Base-by-base conservation (phyloP, 2,797 vertebrate genomes). In the Paratrypauchen microcephalus region DNA sequence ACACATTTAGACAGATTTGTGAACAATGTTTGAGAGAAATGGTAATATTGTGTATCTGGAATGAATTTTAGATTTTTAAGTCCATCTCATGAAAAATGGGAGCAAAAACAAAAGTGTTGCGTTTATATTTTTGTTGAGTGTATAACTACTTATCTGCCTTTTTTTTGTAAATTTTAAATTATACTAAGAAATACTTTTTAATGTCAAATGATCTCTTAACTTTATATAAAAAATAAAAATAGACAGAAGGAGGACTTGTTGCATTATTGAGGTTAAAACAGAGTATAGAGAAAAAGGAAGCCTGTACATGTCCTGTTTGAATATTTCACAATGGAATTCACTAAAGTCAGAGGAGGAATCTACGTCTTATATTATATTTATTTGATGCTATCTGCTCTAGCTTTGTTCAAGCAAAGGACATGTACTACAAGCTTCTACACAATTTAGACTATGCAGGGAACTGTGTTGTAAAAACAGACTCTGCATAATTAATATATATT, bases 241-340 rank as follows among this genome's bases (percentile, higher is more conserved):
- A 72, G 47, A 60, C 30, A 13, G 54, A n/a, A 32, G 56, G 19
- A 0, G 23, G 55, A 28, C 16, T 39, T 13, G 19, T 39, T 13
- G 19, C 63, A 82, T 72, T 73, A 80, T 79, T 76, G 66, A 83
- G 6, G 30, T 57, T 12, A 67, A 62, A 19, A 62, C 57, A 77
- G 70, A 68, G 41, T 18, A 56, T 57, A 45, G 13, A 15, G 60
- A 36, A 36, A 36, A 36, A 36, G 32, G 8, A 48, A 52, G 47
- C 30, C 5, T 68, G 8, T 6, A 36, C 26, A 21, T 36, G 24
- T 66, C 54, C 70, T 52, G 56, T 65, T 56, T 70, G n/a, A 36
- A 66, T 36, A 36, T 36, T 36, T 60, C 48, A 56, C 55, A 73
- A 77, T 45, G 68, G 75, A 36, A 81, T 82, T 79, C 48, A 77